These are phyloP conservation scores for Dichetophora obliterata DNA, from an alignment of 2,888 invertebrate genomes.

Conservation along the genomic window DNA sequence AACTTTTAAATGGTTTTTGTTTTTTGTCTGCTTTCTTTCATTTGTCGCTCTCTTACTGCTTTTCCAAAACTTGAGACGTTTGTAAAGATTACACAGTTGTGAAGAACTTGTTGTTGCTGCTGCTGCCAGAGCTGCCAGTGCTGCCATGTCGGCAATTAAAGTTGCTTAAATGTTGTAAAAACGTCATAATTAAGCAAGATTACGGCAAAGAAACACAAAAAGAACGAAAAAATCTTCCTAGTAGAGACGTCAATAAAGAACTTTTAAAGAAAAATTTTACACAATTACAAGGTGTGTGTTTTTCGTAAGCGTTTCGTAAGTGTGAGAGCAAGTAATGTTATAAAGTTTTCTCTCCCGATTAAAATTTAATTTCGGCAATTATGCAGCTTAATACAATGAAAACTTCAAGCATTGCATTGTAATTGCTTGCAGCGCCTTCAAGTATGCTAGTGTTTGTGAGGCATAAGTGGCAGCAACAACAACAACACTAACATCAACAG, in stretches of 20 bases:
- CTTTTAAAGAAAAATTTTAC: constrained; percentile 11
- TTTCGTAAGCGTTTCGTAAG: background rate
- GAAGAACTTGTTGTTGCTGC: background rate
- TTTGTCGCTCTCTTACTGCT: background rate
- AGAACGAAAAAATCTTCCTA: background rate
- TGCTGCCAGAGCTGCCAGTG: background rate
- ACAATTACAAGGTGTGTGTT: background rate
- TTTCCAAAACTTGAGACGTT: background rate
- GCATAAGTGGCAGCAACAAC: background rate
- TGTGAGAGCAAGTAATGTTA: background rate
- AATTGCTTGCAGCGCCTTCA: constrained; percentile 3
- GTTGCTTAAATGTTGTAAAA: constrained; percentile 35
- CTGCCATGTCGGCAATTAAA: constrained; percentile 24
- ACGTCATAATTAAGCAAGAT: constrained; percentile 24
- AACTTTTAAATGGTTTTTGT: background rate
- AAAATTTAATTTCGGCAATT: constrained; percentile 19
- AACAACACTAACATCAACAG: background rate
- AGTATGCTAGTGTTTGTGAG: background rate
- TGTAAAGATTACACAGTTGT: constrained; percentile 5
- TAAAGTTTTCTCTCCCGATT: constrained; percentile 19
- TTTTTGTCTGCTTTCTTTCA: background rate
- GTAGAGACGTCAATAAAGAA: constrained; percentile 12
- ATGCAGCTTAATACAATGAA: background rate
- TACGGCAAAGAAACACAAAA: constrained; percentile 13
- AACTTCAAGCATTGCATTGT: background rate